phyloP scores from a whole-genome alignment of 2,888 invertebrate genomes.

The Monochamus alternatus region DNA sequence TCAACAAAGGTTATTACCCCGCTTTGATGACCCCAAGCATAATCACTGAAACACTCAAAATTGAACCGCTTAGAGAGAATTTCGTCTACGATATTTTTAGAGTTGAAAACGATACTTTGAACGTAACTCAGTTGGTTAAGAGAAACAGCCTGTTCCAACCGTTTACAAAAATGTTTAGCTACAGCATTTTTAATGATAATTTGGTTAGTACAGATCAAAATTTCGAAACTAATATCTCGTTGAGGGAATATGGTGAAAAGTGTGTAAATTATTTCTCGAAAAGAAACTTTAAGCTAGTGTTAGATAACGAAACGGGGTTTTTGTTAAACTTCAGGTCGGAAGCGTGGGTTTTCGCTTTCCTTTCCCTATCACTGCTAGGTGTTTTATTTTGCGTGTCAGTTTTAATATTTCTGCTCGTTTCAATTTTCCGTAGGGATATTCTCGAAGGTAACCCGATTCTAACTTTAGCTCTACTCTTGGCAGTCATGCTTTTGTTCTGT shows the following conservation, averaged over 20 bases:
- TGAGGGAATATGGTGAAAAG: constrained; percentile 12
- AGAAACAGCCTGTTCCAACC: constrained; percentile 57
- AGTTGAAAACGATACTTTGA: constrained; percentile 52
- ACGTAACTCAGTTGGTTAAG: constrained; percentile 39
- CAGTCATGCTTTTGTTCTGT: constrained; percentile 71
- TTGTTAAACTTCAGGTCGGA: constrained; percentile 61
- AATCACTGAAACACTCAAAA: constrained; percentile 61
- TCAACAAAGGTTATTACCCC: constrained; percentile 32
- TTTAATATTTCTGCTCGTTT: constrained; percentile 77
- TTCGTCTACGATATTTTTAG: constrained; percentile 66
- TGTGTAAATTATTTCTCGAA: constrained; percentile 43
- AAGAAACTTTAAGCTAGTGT: constrained; percentile 33
- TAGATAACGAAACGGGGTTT: constrained; percentile 14
- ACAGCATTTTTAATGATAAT: constrained; percentile 64
- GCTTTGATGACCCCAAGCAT: constrained; percentile 38
- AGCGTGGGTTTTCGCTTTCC: constrained; percentile 77
- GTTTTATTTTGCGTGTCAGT: constrained; percentile 78
- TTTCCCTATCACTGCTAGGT: constrained; percentile 80
- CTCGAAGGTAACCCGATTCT: constrained; percentile 80
- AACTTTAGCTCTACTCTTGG: constrained; percentile 71
- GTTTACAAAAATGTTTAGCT: constrained; percentile 61
- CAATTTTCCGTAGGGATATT: constrained; percentile 77
- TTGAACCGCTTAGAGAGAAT: constrained; percentile 62
- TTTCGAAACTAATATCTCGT: constrained; percentile 41
- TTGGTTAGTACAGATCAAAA: constrained; percentile 57